Evolutionary conservation across 2,797 vertebrate genomes (phyloP), one percentile per base, ranked within the genome.

Genomic region (Ctenosaura bakeri): DNA sequence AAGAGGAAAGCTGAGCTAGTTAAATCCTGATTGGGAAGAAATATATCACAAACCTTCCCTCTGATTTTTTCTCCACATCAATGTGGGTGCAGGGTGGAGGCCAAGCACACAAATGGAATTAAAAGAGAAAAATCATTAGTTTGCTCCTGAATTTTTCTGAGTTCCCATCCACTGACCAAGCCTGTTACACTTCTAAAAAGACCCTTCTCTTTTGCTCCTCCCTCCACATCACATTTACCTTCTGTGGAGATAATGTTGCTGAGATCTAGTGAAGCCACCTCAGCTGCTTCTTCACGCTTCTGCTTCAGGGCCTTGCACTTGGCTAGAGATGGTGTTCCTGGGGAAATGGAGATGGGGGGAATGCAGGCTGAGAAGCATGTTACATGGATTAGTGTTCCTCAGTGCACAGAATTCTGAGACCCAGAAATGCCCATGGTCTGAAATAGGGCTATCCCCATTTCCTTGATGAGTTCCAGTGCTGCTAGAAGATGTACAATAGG

Each of bases 251-350:
- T 98, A 89, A 99, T 99, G 95, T 99, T 99, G 87, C 91, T 95
- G 77, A 97, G 80, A 69, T 99, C 98, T 91, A 99, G 96, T 4
- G 97, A 97, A 35, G 98, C 98, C 56, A 99, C 77, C 94, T 99
- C 98, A 0, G 97, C 96, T 4, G 96, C 97, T 88, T 97, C 96
- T 85, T 99, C 98, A 89, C 98, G 97, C 94, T 97, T 97, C 91
- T 95, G 92, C 92, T 96, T 94, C 81, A 96, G 94, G 52, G 95
- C 97, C 85, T 98, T 98, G 94, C 98, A 99, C 95, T 98, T 98
- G 89, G 97, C 94, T 88, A 98, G 95, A 16, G 98, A 95, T 24
- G 98, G 98, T 0, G 95, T 92, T 74, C 98, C 98, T 98, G 93
- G 14, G 80, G 54, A 46, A 42, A 83, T 56, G 18, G 91, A 80